Evolutionary conservation across 2,888 invertebrate species (phyloP).

Genomic region (Athrips mouffetella): DNA sequence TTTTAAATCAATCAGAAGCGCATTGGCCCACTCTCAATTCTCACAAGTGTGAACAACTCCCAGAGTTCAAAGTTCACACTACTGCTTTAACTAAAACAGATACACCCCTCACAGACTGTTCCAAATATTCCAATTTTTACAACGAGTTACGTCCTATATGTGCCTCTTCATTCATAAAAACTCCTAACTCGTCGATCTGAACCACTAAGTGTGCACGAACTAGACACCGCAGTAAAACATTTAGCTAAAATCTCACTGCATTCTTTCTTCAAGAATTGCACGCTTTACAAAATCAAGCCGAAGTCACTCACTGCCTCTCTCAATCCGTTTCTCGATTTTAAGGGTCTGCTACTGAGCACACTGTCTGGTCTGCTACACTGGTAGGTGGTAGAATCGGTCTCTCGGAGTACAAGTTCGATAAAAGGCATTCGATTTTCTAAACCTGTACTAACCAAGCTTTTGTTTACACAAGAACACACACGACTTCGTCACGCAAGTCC

Average conservation of each 20-base stretch:
- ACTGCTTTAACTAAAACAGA: neutral
- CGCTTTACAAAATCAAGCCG: slow-evolving; percentile 13
- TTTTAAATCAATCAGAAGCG: slow-evolving; percentile 11
- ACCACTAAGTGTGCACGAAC: too few species aligned
- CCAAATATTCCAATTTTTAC: too few species aligned
- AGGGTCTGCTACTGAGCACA: too few species aligned
- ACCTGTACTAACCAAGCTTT: neutral
- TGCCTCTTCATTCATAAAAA: too few species aligned
- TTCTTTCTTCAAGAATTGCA: slow-evolving; percentile 11
- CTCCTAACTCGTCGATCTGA: too few species aligned
- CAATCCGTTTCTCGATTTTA: slow-evolving; percentile 9
- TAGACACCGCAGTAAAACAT: too few species aligned
- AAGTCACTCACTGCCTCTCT: slow-evolving; percentile 17
- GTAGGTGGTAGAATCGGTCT: slow-evolving; percentile 12
- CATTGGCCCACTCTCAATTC: slow-evolving; percentile 19
- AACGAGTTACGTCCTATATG: too few species aligned
- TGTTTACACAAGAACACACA: neutral
- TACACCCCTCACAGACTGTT: too few species aligned
- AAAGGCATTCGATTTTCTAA: slow-evolving; percentile 4
- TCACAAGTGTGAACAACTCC: neutral
- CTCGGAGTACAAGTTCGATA: neutral
- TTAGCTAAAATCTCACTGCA: slow-evolving; percentile 18
- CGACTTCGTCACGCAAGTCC: slow-evolving; percentile 1
- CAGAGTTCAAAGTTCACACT: neutral
- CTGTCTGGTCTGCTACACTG: too few species aligned